Percentiles rank a stretch among this genome's conserved stretches.
These are phyloP conservation scores for Dermatemys mawii DNA, from an alignment of 2,113 vertebrate species.

Conservation along the genomic window DNA sequence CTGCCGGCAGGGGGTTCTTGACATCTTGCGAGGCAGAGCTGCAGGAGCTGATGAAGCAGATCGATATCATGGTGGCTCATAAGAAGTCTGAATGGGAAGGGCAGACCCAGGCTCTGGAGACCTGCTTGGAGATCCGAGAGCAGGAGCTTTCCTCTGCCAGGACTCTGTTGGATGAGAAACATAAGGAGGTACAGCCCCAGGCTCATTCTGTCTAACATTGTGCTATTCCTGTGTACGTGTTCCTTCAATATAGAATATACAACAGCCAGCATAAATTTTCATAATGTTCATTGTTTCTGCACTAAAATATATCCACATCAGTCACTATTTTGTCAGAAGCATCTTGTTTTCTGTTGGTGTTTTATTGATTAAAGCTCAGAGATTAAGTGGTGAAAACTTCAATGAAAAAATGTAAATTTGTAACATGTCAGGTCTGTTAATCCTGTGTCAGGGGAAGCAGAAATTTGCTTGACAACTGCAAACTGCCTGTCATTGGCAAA, in stretches of 20 bases:
- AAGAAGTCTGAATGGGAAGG: conserved; percentile 90
- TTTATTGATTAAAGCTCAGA: neutral
- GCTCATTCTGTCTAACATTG: neutral
- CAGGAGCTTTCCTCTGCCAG: conserved; percentile 83
- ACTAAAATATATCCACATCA: fast-evolving
- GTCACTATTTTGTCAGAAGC: neutral
- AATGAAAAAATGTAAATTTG: neutral
- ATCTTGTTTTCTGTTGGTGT: neutral
- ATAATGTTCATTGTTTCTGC: neutral
- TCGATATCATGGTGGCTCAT: conserved; percentile 95
- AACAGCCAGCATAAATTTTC: neutral
- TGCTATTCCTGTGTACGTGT: neutral
- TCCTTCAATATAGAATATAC: neutral
- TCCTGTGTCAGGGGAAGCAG: neutral
- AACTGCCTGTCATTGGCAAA: neutral
- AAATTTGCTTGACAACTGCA: neutral
- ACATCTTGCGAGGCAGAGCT: conserved; percentile 92
- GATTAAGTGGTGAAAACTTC: neutral
- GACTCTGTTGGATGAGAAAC: conserved; percentile 79
- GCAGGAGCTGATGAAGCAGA: conserved; percentile 96
- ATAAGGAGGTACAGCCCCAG: conserved; percentile 84
- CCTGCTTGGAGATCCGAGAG: conserved; percentile 82
- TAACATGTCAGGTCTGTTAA: neutral
- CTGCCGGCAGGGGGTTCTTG: conserved; percentile 65
- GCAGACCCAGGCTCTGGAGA: conserved; percentile 81